Evolutionary conservation across 2,888 invertebrate species (phyloP).

Genomic region (Seira sanloemensis): DNA sequence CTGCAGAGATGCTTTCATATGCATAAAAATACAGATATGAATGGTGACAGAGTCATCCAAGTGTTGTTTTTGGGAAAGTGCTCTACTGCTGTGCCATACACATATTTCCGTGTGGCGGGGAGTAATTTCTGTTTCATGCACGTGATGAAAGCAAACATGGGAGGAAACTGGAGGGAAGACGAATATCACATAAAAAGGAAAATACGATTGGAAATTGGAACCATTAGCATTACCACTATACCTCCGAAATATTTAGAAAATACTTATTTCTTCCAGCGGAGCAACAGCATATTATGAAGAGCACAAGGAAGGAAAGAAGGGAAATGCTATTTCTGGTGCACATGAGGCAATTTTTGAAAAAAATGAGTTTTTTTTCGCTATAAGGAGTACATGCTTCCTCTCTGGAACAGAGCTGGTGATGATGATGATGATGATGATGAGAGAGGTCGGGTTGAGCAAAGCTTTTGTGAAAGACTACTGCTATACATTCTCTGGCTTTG

Average conservation of each 20-base stretch:
- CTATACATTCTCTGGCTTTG: neutral
- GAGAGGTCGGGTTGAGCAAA: neutral
- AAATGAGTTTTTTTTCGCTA: neutral
- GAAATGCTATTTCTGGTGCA: conserved; percentile 21
- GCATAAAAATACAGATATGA: too few relatives aligned
- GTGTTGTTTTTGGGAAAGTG: too few relatives aligned
- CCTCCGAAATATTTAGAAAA: too few relatives aligned
- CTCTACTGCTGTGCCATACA: too few relatives aligned
- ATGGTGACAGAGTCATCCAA: neutral
- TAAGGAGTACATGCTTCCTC: neutral
- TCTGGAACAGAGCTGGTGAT: too few relatives aligned
- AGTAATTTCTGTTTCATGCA: conserved; percentile 1
- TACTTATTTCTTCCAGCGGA: neutral
- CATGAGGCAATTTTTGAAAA: neutral
- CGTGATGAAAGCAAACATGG: neutral
- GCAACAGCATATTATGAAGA: neutral
- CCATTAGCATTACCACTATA: neutral
- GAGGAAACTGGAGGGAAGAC: neutral
- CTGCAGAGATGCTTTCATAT: too few relatives aligned
- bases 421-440: neutral
- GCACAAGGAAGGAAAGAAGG: neutral
- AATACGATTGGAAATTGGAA: neutral
- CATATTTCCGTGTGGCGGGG: conserved; percentile 4
- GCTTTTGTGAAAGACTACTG: neutral
- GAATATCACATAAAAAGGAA: neutral